A percentile compares a stretch with the other conserved stretches of the same genome.
These are phyloP conservation scores for Gymnoscopelus braueri DNA, from an alignment of 2,797 vertebrate species.

Conservation along the genomic window DNA sequence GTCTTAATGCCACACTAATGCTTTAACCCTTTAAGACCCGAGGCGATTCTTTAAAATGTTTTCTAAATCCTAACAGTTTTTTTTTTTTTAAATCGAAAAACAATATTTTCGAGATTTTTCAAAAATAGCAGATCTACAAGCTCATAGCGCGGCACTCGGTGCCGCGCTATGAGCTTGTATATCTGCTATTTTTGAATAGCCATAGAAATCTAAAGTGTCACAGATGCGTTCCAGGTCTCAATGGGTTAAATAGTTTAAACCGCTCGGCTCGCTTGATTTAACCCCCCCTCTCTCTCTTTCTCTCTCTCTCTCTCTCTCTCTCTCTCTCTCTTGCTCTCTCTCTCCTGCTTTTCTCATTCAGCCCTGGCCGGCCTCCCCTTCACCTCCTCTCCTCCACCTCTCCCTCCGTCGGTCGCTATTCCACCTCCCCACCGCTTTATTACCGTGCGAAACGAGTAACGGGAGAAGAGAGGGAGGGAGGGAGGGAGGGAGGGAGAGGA, in stretches of 20 bases:
- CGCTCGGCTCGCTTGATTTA: slow-evolving; percentile 46
- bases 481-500: slow-evolving; percentile 14
- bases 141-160: no score
- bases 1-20: slow-evolving; percentile 53
- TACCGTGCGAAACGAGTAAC: background rate
- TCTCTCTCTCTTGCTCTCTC: slow-evolving; percentile 13
- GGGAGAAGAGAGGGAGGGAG: slow-evolving; percentile 14
- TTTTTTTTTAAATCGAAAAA: no score
- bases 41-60: no score
- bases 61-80: no score
- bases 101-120: no score
- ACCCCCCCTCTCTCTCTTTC: slow-evolving; percentile 33
- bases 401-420: background rate
- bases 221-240: no score
- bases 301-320: slow-evolving; percentile 20
- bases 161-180: no score
- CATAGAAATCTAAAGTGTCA: no score
- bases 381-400: background rate
- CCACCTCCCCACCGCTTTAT: background rate
- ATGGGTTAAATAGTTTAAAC: slow-evolving; percentile 64
- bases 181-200: no score
- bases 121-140: no score
- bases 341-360: background rate
- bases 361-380: background rate
- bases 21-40: no score